Conservation (phyloP, 1,140 invertebrate genomes). For the Theocolax elegans region DNA sequence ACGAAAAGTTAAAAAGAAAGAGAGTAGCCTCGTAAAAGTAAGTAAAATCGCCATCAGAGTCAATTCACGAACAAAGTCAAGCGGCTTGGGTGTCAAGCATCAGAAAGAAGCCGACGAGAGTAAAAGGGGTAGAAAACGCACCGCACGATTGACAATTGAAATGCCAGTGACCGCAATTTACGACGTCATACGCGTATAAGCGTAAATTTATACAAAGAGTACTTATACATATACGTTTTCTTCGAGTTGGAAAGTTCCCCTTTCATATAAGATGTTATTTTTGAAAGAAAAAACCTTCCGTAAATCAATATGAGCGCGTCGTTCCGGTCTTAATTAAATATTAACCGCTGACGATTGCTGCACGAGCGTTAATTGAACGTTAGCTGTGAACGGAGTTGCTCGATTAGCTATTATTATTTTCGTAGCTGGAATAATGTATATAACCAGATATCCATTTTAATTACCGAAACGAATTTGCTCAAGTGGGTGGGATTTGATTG, state of each 20-base stretch:
- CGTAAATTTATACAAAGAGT: neutral
- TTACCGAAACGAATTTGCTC: constrained; percentile 10
- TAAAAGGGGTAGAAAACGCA: neutral
- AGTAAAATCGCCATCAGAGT: neutral
- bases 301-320: constrained; percentile 37
- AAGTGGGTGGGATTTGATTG: too few relatives aligned
- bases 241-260: too few relatives aligned
- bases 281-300: too few relatives aligned
- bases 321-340: constrained; percentile 56
- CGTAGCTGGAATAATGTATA: too few relatives aligned
- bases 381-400: too few relatives aligned
- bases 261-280: too few relatives aligned
- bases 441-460: too few relatives aligned
- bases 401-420: too few relatives aligned
- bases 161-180: constrained; percentile 12
- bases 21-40: neutral
- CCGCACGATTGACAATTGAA: constrained; percentile 31
- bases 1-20: neutral
- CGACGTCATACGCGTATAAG: neutral
- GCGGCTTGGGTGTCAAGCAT: too few relatives aligned
- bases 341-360: constrained; percentile 55
- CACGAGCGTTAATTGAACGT: constrained; percentile 60
- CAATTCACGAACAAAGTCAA: too few relatives aligned
- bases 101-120: neutral
- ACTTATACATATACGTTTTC: too few relatives aligned